Conservation (phyloP, 1,140 invertebrate species). For the Nylanderia fulva region DNA sequence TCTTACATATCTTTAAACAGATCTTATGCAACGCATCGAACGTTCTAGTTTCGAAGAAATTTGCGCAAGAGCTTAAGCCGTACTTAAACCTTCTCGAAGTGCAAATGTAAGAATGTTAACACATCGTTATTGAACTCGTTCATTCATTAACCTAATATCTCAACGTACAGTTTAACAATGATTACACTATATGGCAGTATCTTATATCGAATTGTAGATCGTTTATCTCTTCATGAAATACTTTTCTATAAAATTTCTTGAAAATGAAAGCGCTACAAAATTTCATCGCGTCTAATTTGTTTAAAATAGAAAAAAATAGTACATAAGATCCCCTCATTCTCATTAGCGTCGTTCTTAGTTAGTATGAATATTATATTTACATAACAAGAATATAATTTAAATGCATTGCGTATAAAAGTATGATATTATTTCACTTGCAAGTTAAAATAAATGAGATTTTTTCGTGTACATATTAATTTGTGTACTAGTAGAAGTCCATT, state of each 20-base stretch:
- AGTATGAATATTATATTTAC: neutral
- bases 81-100: neutral
- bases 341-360: neutral
- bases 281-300: neutral
- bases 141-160: slow-evolving; percentile 25
- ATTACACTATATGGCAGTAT: neutral
- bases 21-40: slow-evolving; percentile 10
- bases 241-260: slow-evolving; percentile 5
- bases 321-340: neutral
- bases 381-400: slow-evolving; percentile 12
- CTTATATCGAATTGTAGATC: slow-evolving; percentile 2
- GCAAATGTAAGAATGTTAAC: slow-evolving; percentile 27
- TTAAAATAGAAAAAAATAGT: neutral
- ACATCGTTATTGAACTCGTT: slow-evolving; percentile 10
- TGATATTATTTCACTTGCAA: neutral
- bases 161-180: neutral
- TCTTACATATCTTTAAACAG: slow-evolving; percentile 32
- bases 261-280: neutral
- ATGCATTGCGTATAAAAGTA: neutral
- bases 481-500: slow-evolving; percentile 30
- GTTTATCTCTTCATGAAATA: neutral
- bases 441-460: slow-evolving; percentile 44
- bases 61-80: neutral
- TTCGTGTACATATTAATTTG: slow-evolving; percentile 43
- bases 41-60: slow-evolving; percentile 33